phyloP scores from a whole-genome alignment of 2,888 invertebrate species.

The Drosophila lacicola region DNA sequence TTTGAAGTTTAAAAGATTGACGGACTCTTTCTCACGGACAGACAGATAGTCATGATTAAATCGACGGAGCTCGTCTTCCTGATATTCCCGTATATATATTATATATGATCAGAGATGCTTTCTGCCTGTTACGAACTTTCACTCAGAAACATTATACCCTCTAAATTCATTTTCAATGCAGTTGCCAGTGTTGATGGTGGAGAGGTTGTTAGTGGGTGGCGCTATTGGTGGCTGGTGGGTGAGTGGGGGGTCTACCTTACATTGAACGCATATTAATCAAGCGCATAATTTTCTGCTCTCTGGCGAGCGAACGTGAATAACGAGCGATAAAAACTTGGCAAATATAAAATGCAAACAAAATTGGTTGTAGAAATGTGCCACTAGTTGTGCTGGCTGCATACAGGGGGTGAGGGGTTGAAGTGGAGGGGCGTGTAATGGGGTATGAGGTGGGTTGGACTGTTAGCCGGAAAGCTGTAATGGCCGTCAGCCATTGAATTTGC shows the following conservation, averaged over 20 bases:
- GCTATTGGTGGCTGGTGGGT: neutral
- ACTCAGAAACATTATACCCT: too few relatives aligned
- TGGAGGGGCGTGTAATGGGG: neutral
- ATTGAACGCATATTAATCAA: slow-evolving; percentile 77
- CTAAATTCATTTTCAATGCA: slow-evolving; percentile 7
- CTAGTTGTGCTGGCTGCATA: neutral
- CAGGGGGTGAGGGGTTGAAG: neutral
- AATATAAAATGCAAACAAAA: slow-evolving; percentile 77
- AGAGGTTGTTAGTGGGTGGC: neutral
- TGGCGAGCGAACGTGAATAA: slow-evolving; percentile 60
- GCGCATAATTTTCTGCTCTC: slow-evolving; percentile 69
- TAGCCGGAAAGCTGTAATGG: slow-evolving; percentile 44
- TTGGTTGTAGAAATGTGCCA: slow-evolving; percentile 47
- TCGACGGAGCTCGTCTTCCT: too few relatives aligned
- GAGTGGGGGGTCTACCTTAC: slow-evolving; percentile 28
- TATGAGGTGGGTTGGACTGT: slow-evolving; percentile 7
- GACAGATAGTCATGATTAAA: too few relatives aligned
- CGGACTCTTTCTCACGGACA: too few relatives aligned
- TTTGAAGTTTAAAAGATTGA: too few relatives aligned
- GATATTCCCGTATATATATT: too few relatives aligned
- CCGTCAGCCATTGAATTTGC: slow-evolving; percentile 63
- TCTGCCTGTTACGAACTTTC: too few relatives aligned
- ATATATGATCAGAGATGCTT: too few relatives aligned
- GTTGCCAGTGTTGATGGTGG: slow-evolving; percentile 2
- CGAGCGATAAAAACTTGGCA: slow-evolving; percentile 78